Conservation (phyloP, 2,888 invertebrate genomes). For the Ischnura elegans region DNA sequence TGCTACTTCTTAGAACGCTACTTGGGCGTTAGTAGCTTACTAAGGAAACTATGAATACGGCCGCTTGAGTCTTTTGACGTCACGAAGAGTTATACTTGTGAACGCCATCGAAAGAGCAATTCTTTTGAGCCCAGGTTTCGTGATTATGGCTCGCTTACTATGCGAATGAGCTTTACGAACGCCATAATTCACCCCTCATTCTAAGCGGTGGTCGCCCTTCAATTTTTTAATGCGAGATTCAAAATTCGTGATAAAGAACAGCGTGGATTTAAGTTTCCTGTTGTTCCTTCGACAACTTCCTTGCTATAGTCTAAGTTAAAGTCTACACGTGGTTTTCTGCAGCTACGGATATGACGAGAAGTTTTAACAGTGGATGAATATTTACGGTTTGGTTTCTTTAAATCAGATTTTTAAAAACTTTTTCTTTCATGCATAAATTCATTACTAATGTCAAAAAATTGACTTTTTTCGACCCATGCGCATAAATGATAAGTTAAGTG, state of each 20-base stretch:
- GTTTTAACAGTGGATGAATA: background rate
- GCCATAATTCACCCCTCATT: constrained; percentile 47
- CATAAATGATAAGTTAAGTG: background rate
- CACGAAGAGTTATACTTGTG: background rate
- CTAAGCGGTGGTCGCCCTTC: background rate
- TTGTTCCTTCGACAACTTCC: background rate
- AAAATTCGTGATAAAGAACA: constrained; percentile 33
- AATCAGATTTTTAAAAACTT: background rate
- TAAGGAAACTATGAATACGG: too few relatives aligned
- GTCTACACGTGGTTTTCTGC: background rate
- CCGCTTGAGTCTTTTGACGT: background rate
- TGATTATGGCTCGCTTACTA: background rate
- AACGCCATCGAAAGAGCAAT: background rate
- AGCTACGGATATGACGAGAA: background rate
- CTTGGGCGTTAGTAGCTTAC: too few relatives aligned
- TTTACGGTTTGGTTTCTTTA: background rate
- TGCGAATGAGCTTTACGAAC: constrained; percentile 8
- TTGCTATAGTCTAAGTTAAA: background rate
- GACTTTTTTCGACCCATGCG: background rate
- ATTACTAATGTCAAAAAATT: too few relatives aligned
- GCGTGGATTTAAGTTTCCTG: background rate
- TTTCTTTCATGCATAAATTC: too few relatives aligned
- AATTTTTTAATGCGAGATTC: constrained; percentile 36
- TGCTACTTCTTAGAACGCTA: too few relatives aligned
- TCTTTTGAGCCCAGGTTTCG: background rate